Evolutionary conservation across 2,888 invertebrate species (phyloP).

Genomic region (Horisme vitalbata): DNA sequence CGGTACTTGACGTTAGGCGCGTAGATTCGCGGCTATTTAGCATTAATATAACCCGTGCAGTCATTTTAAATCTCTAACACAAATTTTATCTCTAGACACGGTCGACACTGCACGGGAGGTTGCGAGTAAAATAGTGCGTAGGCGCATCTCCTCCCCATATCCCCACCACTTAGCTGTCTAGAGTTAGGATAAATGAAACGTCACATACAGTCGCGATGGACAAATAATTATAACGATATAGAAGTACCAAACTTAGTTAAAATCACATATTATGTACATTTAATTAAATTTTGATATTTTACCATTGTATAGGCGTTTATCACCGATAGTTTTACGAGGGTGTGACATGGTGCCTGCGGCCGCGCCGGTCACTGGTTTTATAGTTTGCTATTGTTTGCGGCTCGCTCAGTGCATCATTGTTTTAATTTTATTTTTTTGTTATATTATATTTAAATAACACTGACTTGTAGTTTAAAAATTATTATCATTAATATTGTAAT

Average conservation of each 20-base stretch:
- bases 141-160: conserved; percentile 52
- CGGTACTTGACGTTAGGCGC: conserved; percentile 64
- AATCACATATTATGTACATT: conserved; percentile 81
- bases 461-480: conserved; percentile 82
- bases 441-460: conserved; percentile 81
- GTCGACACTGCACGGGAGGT: conserved; percentile 24
- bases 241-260: conserved; percentile 83
- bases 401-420: conserved; percentile 67
- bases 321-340: conserved; percentile 69
- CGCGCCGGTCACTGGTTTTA: conserved; percentile 45
- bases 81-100: conserved; percentile 19
- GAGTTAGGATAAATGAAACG: conserved; percentile 60
- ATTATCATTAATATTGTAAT: conserved; percentile 83
- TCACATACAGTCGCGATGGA: conserved; percentile 58
- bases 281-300: conserved; percentile 79
- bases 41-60: conserved; percentile 27
- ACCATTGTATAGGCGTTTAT: conserved; percentile 81
- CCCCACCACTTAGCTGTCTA: conserved; percentile 72
- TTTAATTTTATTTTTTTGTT: conserved; percentile 77
- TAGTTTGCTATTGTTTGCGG: conserved; percentile 57
- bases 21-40: conserved; percentile 45
- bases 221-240: conserved; percentile 67
- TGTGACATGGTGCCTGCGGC: conserved; percentile 48
- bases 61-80: conserved; percentile 24
- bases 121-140: conserved; percentile 54